Evolutionary conservation across 2,888 invertebrate species (phyloP).

Genomic region (Esperia sulphurella): DNA sequence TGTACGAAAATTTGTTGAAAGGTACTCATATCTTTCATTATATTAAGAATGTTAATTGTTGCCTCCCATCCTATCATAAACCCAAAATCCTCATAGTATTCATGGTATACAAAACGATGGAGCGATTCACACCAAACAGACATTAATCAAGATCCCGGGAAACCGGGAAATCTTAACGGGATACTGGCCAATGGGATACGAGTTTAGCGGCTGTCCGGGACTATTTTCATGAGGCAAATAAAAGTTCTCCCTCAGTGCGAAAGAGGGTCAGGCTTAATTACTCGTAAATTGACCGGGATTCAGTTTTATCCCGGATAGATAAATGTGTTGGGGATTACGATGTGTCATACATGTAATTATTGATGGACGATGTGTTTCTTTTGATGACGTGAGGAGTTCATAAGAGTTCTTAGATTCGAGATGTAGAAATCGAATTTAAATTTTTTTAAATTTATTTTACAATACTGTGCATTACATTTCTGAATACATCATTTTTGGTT

Average conservation of each 20-base stretch:
- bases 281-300: slow-evolving; percentile 76
- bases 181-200: slow-evolving; percentile 55
- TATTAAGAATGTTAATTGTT: not conserved
- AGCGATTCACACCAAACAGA: slow-evolving; percentile 26
- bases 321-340: slow-evolving; percentile 52
- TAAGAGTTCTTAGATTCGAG: too few species aligned
- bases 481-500: too few species aligned
- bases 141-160: slow-evolving; percentile 51
- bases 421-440: not conserved
- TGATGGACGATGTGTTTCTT: not conserved
- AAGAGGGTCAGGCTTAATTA: slow-evolving; percentile 78
- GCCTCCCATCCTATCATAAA: not conserved
- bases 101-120: slow-evolving; percentile 18
- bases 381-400: not conserved
- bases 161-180: slow-evolving; percentile 51
- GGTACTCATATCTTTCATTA: too few species aligned
- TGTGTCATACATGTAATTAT: slow-evolving; percentile 39
- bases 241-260: slow-evolving; percentile 67
- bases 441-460: not conserved
- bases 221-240: slow-evolving; percentile 64
- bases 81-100: slow-evolving; percentile 1
- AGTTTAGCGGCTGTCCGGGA: slow-evolving; percentile 56
- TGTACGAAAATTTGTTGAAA: too few species aligned
- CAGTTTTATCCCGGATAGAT: slow-evolving; percentile 64
- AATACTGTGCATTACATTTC: too few species aligned